Conservation (phyloP, 2,888 invertebrate species). For the Hypomecis atomaria region DNA sequence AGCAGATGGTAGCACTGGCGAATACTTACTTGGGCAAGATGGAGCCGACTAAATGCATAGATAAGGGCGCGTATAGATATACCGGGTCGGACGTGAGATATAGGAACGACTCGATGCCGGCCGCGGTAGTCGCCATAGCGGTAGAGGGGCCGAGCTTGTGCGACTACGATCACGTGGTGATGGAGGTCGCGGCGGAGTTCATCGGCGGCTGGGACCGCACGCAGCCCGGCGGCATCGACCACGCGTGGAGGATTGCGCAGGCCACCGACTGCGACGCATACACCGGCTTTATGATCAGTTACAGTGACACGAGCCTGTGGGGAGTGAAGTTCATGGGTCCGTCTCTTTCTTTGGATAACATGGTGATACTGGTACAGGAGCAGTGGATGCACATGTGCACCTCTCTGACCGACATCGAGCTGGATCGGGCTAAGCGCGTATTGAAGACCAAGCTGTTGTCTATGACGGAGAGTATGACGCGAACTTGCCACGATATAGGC, state of each 20-base stretch:
- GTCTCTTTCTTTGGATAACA: slow-evolving; percentile 87
- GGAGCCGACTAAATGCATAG: slow-evolving; percentile 84
- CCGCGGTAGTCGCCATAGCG: slow-evolving; percentile 95
- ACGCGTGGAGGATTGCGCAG: slow-evolving; percentile 91
- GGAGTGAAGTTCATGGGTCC: slow-evolving; percentile 93
- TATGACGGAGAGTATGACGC: slow-evolving; percentile 94
- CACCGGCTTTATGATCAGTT: slow-evolving; percentile 97
- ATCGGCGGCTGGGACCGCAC: slow-evolving; percentile 96
- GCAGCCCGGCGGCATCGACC: slow-evolving; percentile 93
- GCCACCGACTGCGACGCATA: slow-evolving; percentile 93
- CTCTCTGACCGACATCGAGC: slow-evolving; percentile 92
- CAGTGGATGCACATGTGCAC: slow-evolving; percentile 95
- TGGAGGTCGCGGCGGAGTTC: slow-evolving; percentile 96
- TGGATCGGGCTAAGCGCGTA: slow-evolving; percentile 94
- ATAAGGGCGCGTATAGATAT: slow-evolving; percentile 86
- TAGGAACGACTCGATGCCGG: slow-evolving; percentile 94
- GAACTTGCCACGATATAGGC: slow-evolving; percentile 97
- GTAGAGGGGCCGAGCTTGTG: slow-evolving; percentile 96
- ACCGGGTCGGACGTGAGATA: slow-evolving; percentile 95
- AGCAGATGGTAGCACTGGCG: slow-evolving; percentile 90
- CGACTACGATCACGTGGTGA: slow-evolving; percentile 94
- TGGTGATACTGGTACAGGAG: slow-evolving; percentile 88
- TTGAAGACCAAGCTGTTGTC: slow-evolving; percentile 95
- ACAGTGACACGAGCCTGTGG: slow-evolving; percentile 99
- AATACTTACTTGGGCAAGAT: slow-evolving; percentile 87